phyloP scores from a whole-genome alignment of 2,113 vertebrate genomes.

The Phalacrocorax pelagicus region DNA sequence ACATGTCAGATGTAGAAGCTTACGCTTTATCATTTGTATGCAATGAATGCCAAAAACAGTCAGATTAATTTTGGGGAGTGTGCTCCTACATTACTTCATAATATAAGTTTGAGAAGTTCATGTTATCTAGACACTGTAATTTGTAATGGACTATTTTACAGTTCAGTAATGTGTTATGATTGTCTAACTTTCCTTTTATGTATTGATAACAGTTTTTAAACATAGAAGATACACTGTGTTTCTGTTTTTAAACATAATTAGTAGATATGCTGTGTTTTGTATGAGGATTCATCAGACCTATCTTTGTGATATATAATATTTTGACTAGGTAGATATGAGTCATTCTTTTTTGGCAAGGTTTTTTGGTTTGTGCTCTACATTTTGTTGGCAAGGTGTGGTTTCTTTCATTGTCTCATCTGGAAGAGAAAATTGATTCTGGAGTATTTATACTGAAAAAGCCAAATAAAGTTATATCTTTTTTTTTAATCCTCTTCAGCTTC shows the following conservation, averaged over 20 bases:
- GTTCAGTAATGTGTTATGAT: background rate
- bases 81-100: background rate
- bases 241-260: background rate
- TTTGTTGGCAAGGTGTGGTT: background rate
- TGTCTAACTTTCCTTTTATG: background rate
- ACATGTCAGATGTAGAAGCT: background rate
- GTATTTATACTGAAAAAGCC: background rate
- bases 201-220: background rate
- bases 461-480: background rate
- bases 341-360: background rate
- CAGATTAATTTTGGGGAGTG: background rate
- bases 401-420: background rate
- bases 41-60: background rate
- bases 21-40: background rate
- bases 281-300: background rate
- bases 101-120: background rate
- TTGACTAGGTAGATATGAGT: background rate
- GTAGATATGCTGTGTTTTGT: background rate
- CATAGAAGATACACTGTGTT: background rate
- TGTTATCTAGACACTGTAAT: background rate
- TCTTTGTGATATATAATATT: background rate
- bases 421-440: background rate
- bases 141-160: background rate
- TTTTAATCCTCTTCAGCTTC: slow-evolving; percentile 76
- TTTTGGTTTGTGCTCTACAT: background rate